Conservation (phyloP, 2,888 invertebrate species). For the Thelaira solivaga region DNA sequence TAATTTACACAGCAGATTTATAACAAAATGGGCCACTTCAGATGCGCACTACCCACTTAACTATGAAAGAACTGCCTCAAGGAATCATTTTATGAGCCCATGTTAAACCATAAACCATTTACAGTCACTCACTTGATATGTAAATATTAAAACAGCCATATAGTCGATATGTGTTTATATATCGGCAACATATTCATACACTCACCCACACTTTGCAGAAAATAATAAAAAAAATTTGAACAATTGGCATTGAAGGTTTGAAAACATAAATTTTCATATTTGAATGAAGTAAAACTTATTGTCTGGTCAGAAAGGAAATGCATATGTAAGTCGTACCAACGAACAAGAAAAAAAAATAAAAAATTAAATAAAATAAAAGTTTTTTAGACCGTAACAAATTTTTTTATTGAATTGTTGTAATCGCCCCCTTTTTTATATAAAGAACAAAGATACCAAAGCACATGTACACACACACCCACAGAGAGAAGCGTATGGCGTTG, state of each 20-base stretch:
- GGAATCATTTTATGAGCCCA: too few relatives aligned
- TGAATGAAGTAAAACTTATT: constrained; percentile 56
- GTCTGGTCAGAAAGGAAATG: constrained; percentile 63
- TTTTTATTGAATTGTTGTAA: constrained; percentile 65
- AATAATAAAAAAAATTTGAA: not conserved
- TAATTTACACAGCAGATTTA: too few relatives aligned
- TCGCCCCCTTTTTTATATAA: constrained; percentile 49
- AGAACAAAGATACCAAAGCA: constrained; percentile 12
- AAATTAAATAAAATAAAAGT: constrained; percentile 42
- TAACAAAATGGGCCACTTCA: too few relatives aligned
- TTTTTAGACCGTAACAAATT: constrained; percentile 66
- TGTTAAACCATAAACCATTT: too few relatives aligned
- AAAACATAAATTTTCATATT: constrained; percentile 43
- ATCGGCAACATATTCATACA: too few relatives aligned
- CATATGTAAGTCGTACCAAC: constrained; percentile 59
- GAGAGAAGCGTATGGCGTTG: constrained; percentile 34
- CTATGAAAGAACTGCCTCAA: too few relatives aligned
- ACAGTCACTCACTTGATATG: too few relatives aligned
- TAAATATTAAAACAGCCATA: too few relatives aligned
- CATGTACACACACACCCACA: constrained; percentile 5
- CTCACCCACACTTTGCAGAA: too few relatives aligned
- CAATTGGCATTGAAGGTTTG: constrained; percentile 30
- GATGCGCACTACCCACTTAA: too few relatives aligned
- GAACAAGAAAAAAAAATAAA: too few relatives aligned
- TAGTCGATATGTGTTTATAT: too few relatives aligned